Evolutionary conservation across 1,140 invertebrate genomes (phyloP), one percentile per base, ranked within the genome.

Genomic region (Holcopasites calliopsidis): DNA sequence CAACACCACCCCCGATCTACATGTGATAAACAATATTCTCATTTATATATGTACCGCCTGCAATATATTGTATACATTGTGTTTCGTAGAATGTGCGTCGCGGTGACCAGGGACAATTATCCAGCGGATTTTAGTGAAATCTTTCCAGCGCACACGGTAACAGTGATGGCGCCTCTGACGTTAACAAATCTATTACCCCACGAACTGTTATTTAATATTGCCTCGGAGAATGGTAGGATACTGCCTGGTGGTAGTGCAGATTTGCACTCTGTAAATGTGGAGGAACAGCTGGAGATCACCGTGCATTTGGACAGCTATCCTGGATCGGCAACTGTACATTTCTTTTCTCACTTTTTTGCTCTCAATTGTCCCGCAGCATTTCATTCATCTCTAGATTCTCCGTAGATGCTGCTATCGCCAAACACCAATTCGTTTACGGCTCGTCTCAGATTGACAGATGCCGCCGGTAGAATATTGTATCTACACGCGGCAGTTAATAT

Each of bases 81-180:
- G 13, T 79, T 65, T 72, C 92, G 76, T 82, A 96, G 96, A 82
- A 96, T 97, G 90, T 96, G 95, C 90, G 95, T 95, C 26, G 94
- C 95, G 55, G 94, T 98, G 33, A 93, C 94, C 64, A 93, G 95
- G 76, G 96, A 98, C 85, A 95, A 95, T 73, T 98, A 96, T 92
- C 96, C 97, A 3, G 86, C 92, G 26, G 96, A 97, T 76, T 60
- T 85, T 21, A 85, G 77, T 23, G 86, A 87, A 74, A 86, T 91
- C 11, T 93, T 97, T 62, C 96, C 97, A 26, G 97, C 96, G 0
- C 98, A 99, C 89, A 95, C 94, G 8, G 95, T 99, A 62, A 95
- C 94, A 7, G 90, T 99, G 28, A 88, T 97, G 70, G 96, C 97
- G 33, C 97, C 97, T 1, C 91, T 99, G 0, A 95, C 95, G 21